These are phyloP conservation scores for Natrix natrix DNA, from an alignment of 2,797 vertebrate genomes.

Conservation along the genomic window DNA sequence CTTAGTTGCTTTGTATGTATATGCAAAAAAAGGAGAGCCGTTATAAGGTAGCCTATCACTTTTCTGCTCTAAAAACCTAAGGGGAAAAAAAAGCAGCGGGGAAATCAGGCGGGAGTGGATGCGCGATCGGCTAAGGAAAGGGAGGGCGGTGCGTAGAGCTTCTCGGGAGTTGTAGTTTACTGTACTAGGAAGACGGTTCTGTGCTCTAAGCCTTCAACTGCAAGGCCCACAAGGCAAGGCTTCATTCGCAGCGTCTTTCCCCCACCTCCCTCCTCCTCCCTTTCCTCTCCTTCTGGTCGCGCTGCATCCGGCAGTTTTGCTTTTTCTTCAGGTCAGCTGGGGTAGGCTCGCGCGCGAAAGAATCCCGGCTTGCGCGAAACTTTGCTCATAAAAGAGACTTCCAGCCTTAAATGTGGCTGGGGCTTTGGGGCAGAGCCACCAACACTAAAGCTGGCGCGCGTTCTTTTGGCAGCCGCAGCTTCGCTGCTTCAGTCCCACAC, in stretches of 20 bases:
- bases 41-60: neutral
- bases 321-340: neutral
- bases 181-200: neutral
- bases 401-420: neutral
- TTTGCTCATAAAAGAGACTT: neutral
- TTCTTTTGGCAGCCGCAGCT: neutral
- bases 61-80: neutral
- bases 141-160: neutral
- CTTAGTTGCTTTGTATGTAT: neutral
- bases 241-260: neutral
- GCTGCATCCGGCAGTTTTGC: too few species aligned
- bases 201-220: neutral
- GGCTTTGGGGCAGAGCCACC: neutral
- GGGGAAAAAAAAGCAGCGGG: neutral
- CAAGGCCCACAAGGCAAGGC: conserved; percentile 5
- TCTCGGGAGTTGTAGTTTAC: conserved; percentile 6
- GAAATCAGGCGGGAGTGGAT: too few species aligned
- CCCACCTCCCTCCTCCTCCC: too few species aligned
- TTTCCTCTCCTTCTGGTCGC: too few species aligned
- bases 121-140: too few species aligned
- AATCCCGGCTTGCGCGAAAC: neutral
- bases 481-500: neutral
- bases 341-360: neutral
- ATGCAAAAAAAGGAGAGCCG: neutral
- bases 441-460: neutral